A percentile compares a stretch with the other conserved stretches of the same genome.
These are phyloP conservation scores for Miniopterus natalensis DNA, from an alignment of 2,113 vertebrate genomes.

Conservation along the genomic window DNA sequence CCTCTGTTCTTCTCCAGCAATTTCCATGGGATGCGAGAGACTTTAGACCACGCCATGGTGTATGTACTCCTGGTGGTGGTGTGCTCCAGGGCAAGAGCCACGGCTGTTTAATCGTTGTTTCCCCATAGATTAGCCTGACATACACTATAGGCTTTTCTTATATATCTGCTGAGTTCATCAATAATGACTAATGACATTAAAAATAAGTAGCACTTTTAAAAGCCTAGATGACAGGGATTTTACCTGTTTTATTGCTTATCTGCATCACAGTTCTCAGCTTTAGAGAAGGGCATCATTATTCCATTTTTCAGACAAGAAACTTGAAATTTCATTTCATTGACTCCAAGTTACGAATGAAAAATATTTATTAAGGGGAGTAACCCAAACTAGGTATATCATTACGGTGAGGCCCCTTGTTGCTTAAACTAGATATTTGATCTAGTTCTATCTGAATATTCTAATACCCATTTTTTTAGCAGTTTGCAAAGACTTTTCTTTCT, in stretches of 20 bases:
- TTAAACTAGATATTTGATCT: neutral
- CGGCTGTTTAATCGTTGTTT: neutral
- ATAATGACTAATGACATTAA: neutral
- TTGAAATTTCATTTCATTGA: neutral
- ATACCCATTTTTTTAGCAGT: neutral
- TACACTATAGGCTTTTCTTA: neutral
- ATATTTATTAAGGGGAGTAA: neutral
- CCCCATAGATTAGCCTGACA: neutral
- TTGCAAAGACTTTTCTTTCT: slow-evolving; percentile 15
- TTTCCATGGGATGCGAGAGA: neutral
- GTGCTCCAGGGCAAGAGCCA: neutral
- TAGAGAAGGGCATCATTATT: neutral
- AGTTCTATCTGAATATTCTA: slow-evolving; percentile 11
- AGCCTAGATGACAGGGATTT: neutral
- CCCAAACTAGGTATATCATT: neutral
- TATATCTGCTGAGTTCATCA: neutral
- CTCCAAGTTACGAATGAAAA: neutral
- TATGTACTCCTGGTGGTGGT: neutral
- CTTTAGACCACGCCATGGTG: neutral
- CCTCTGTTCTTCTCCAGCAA: neutral
- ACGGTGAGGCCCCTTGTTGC: neutral
- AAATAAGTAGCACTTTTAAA: neutral
- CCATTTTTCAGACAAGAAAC: neutral
- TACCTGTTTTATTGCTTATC: neutral
- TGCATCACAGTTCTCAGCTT: neutral